Evolutionary conservation across 1,140 invertebrate genomes (phyloP).

Genomic region (Caenorhabditis remanei): DNA sequence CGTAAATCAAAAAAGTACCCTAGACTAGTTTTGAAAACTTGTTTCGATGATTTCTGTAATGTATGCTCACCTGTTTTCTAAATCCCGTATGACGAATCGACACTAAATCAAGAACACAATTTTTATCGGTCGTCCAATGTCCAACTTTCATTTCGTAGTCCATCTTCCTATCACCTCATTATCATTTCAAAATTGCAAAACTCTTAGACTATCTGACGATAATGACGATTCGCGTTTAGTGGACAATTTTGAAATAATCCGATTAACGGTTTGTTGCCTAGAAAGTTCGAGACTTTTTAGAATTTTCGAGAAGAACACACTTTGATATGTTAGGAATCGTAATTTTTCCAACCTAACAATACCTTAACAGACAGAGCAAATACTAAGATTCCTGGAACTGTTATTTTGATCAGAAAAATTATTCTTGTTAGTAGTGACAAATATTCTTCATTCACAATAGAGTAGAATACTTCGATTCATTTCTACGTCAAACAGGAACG

Average conservation of each 20-base stretch:
- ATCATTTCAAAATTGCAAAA: background rate
- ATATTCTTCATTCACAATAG: background rate
- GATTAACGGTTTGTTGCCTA: conserved; percentile 22
- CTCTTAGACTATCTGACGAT: conserved; percentile 15
- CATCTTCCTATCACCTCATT: conserved; percentile 9
- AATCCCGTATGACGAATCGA: background rate
- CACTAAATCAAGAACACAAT: background rate
- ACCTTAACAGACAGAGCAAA: background rate
- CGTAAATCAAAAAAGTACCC: too few species aligned
- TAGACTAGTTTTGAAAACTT: background rate
- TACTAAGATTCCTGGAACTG: background rate
- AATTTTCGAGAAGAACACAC: background rate
- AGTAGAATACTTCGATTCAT: background rate
- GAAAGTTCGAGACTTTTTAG: background rate
- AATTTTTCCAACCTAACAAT: background rate
- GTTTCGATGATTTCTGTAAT: background rate
- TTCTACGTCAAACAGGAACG: background rate
- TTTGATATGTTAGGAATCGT: too few species aligned
- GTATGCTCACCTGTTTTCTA: background rate
- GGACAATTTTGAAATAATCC: conserved; percentile 4
- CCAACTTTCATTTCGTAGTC: conserved; percentile 24
- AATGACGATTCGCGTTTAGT: background rate
- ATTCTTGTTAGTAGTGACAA: background rate
- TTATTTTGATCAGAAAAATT: conserved; percentile 4
- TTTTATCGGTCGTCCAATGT: background rate